Evolutionary conservation across 2,113 vertebrate species (phyloP), one percentile per base, ranked within the genome.

Genomic region (Phyllostomus discolor): DNA sequence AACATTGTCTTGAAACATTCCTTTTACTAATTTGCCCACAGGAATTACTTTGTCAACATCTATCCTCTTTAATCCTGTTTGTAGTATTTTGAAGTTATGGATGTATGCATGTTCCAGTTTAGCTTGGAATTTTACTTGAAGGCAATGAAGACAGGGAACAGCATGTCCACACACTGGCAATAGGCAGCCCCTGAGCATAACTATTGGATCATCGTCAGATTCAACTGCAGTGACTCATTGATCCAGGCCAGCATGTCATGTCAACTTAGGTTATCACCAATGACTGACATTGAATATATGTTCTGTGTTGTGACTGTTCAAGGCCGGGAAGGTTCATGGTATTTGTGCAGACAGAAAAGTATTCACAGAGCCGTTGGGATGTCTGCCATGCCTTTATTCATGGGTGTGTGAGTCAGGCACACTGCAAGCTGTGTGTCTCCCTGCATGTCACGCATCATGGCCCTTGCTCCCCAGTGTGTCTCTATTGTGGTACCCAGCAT

Each of bases 1-100:
- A 28, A 99, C 99, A 98, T 98, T 99, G 91, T 98, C 98, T 97
- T 98, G 98, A 98, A 99, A 99, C 97, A 99, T 99, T 95, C 99
- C 99, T 96, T 98, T 99, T 95, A 99, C 98, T 95, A 99, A 98
- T 82, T 99, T 98, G 73, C 99, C 99, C 96, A 99, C 99, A 48
- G 99, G 99, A 97, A 98, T 98, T 69, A 98, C 98, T 69, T 35
- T 69, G 66, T 69, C n/a, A 69, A 69, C n/a, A 10, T 20, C 16
- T 20, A 20, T 69, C 16, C n/a, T 69, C n/a, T 35, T 69, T 35
- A 69, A 69, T 19, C n/a, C 66, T 20, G 17, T 17, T 69, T 69
- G 66, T 69, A 69, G 66, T 69, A 69, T 69, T 69, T 69, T 69
- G 66, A 69, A 69, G n/a, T 69, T 69, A 4, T 35, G 66, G n/a